Evolutionary conservation across 1,140 invertebrate species (phyloP), one percentile per base, ranked within the genome.

Genomic region (Limonius californicus): DNA sequence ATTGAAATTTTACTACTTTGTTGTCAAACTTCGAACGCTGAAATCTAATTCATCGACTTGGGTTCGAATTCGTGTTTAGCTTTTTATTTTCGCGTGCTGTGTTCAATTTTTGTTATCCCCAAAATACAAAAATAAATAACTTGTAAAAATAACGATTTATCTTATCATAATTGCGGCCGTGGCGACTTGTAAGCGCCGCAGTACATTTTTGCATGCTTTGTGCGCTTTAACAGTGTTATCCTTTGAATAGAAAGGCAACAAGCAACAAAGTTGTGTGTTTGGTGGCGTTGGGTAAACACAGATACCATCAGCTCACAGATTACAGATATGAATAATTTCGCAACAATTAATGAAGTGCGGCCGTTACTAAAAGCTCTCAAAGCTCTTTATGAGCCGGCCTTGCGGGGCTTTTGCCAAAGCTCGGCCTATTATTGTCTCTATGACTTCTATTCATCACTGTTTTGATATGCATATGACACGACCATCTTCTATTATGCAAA

Each of bases 251-350:
- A 50, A 50, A 50, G 45, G 45, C 45, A 50, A 19, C 45, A 50
- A 50, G 63, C 55, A 54, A 59, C 60, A 59, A 56, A 55, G 60
- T 54, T 54, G 43, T 65, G 59, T 61, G 59, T 65, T 56, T 47
- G 47, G 54, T 56, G 61, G 61, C 57, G 61, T 63, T 58, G 70
- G 50, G 70, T 70, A 74, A 71, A 74, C 71, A 74, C 55, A 67
- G 70, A 72, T 70, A 70, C 67, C 69, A 72, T 72, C 71, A 74
- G 71, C 67, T 64, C 64, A 70, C 70, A 74, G 71, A 74, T 74
- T 74, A 74, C 60, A 68, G 71, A 70, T 73, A 74, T 74, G 72
- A 74, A 74, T 74, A 74, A 74, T 74, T 74, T 74, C 71, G 56
- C 64, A 65, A 72, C 72, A 72, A 71, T 72, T 73, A 74, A 74